A percentile compares a stretch with the other conserved stretches of the same genome.
These are phyloP conservation scores for Typhlomys cinereus DNA, from an alignment of 2,113 vertebrate genomes.

Conservation along the genomic window DNA sequence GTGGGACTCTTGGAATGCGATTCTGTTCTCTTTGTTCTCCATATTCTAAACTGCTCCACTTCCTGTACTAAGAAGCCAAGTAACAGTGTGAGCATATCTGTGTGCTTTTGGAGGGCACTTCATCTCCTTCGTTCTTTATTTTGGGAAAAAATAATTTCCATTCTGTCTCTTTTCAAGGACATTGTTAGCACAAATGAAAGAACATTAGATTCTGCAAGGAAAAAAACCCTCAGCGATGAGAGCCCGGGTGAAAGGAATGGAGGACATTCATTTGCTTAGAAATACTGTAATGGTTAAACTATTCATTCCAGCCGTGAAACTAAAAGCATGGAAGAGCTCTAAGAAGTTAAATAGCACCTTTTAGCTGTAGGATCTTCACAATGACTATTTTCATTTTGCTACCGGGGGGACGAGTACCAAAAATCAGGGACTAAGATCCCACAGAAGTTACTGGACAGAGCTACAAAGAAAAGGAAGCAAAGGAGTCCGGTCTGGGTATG, in stretches of 20 bases:
- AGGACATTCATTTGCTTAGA: conserved; percentile 25
- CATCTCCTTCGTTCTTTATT: conserved; percentile 16
- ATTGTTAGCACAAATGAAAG: conserved; percentile 35
- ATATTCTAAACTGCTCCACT: conserved; percentile 19
- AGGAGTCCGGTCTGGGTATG: not conserved
- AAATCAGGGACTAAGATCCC: conserved; percentile 38
- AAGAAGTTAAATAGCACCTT: conserved; percentile 66
- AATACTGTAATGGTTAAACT: conserved; percentile 58
- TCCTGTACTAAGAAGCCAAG: conserved; percentile 45
- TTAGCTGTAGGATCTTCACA: conserved; percentile 56
- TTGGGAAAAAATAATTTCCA: conserved; percentile 27
- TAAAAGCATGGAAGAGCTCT: conserved; percentile 61
- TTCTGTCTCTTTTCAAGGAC: conserved; percentile 41
- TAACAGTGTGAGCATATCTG: not conserved
- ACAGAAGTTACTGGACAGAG: not conserved
- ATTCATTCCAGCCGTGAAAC: conserved; percentile 49
- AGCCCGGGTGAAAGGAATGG: conserved; percentile 20
- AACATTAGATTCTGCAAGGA: conserved; percentile 38
- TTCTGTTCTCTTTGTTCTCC: not conserved
- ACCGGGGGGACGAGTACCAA: conserved; percentile 23
- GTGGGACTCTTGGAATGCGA: not conserved
- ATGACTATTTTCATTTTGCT: conserved; percentile 48
- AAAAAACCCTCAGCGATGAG: not conserved
- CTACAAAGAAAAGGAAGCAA: conserved; percentile 34
- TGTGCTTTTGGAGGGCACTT: not conserved